Percentiles rank a stretch among this genome's conserved stretches.
Evolutionary conservation across 1,140 invertebrate species (phyloP).

Genomic region (Eriosoma lanigerum): DNA sequence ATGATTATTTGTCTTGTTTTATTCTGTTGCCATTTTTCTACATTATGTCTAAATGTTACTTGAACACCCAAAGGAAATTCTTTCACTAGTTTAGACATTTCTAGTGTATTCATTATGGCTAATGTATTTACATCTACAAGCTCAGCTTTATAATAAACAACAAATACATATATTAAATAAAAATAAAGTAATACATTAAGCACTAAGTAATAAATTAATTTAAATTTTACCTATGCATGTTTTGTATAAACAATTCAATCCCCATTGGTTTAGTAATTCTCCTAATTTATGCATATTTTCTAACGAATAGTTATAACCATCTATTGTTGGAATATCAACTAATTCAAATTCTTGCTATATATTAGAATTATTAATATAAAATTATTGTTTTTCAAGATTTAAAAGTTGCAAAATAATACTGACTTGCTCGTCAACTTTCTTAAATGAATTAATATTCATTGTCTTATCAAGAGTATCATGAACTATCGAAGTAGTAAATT

Average conservation of each 20-base stretch:
- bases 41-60: too few species aligned
- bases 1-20: too few species aligned
- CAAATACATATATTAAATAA: not conserved
- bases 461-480: too few species aligned
- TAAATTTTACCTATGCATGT: not conserved
- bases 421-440: too few species aligned
- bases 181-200: too few species aligned
- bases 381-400: too few species aligned
- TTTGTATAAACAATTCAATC: not conserved
- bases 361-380: not conserved
- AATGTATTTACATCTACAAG: not conserved
- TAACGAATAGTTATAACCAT: not conserved
- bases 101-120: too few species aligned
- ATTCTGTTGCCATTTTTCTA: too few species aligned
- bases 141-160: not conserved
- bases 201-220: not conserved
- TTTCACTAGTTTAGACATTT: too few species aligned
- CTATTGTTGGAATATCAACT: not conserved
- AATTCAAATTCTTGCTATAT: not conserved
- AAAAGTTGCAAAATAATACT: too few species aligned
- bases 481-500: not conserved
- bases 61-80: too few species aligned
- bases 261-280: not conserved
- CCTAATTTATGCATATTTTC: not conserved
- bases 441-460: too few species aligned